Conservation (phyloP, 2,113 vertebrate species). For the Lethenteron reissneri region DNA sequence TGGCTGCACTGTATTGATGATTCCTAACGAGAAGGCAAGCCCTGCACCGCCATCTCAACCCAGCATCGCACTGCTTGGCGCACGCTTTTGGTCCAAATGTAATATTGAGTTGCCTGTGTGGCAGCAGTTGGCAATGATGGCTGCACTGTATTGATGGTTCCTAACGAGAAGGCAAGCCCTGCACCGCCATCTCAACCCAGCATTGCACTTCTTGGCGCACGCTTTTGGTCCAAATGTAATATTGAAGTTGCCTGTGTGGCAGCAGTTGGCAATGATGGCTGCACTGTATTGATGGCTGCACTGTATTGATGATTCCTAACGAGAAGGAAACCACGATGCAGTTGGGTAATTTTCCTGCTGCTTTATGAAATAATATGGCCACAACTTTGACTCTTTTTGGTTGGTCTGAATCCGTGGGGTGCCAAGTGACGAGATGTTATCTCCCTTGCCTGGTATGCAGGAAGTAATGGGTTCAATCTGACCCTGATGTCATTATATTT, state of each 20-base stretch:
- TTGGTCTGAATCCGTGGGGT: no score
- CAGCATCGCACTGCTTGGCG: background rate
- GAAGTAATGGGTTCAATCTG: no score
- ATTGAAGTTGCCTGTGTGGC: no score
- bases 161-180: background rate
- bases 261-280: no score
- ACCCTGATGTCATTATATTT: no score
- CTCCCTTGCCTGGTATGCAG: no score
- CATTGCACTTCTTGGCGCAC: no score
- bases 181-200: no score
- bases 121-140: background rate
- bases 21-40: conserved; percentile 17
- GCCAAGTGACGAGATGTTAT: no score
- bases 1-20: no score
- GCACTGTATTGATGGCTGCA: background rate
- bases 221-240: no score
- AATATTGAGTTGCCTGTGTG: background rate
- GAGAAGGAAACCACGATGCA: background rate
- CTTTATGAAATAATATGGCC: background rate
- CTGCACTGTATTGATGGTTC: background rate
- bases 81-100: background rate
- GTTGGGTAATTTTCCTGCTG: background rate
- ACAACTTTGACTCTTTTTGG: no score
- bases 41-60: background rate
- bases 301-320: background rate